These are phyloP conservation scores for Tapera naevia DNA, from an alignment of 2,797 vertebrate species.

Conservation along the genomic window DNA sequence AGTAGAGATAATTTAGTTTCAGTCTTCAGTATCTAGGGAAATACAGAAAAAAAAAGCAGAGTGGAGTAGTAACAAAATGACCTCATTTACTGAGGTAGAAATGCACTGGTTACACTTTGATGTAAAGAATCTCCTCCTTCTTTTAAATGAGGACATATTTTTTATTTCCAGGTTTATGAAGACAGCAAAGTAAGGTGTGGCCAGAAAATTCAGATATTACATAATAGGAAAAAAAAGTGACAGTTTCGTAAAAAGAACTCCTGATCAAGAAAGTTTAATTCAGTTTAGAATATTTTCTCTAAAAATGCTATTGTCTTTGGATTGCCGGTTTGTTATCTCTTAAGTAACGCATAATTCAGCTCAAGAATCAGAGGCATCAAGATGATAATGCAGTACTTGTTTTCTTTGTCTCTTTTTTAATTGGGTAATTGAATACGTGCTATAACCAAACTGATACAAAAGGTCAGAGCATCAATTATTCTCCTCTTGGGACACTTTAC, in stretches of 20 bases:
- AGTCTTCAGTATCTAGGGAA: constrained; percentile 22
- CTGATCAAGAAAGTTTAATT: neutral
- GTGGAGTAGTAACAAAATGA: constrained; percentile 16
- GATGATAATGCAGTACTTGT: neutral
- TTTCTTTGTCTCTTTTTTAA: neutral
- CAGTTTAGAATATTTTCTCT: neutral
- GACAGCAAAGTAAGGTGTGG: neutral
- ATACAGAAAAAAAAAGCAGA: neutral
- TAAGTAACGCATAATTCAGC: neutral
- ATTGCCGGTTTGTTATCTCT: neutral
- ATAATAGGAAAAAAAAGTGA: neutral
- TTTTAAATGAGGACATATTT: neutral
- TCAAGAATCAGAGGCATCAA: neutral
- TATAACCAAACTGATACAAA: constrained; percentile 2
- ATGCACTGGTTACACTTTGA: constrained; percentile 40
- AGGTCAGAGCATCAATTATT: constrained; percentile 26
- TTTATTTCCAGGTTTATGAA: constrained; percentile 24
- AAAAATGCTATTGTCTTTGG: neutral
- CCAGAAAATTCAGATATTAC: neutral
- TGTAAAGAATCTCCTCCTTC: constrained; percentile 39
- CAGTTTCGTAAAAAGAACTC: neutral
- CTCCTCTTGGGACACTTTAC: constrained; percentile 6
- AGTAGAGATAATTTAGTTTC: neutral
- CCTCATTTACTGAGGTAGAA: constrained; percentile 40
- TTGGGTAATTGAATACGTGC: neutral